Base-by-base conservation (phyloP, 2,113 vertebrate species). In the Hassar affinis region DNA sequence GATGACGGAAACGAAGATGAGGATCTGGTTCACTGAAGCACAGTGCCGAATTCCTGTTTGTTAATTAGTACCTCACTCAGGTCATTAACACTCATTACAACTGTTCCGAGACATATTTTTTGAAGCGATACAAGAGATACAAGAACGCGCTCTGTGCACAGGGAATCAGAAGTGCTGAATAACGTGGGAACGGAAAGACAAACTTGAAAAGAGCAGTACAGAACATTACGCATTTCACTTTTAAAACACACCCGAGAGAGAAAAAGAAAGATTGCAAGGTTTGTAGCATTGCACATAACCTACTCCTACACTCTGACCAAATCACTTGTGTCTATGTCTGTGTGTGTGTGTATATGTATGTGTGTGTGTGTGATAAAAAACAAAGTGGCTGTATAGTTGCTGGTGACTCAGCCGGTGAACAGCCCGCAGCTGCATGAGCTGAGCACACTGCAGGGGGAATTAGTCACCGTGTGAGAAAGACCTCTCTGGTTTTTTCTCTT, bases 301-400 rank as follows among this genome's bases (percentile, higher is more conserved):
- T 72, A 72, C 80, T 81, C 80, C 80, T 52, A 81, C 79, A 81
- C 80, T 81, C 17, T 78, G 75, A 68, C 49, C 64, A 35, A 79
- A 54, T 74, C 83, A 75, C 56, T 64, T 52, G 61, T 57, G 62
- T 80, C 14, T 30, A 38, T 56, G 42, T 57, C 10, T 75, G 15
- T 75, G 66, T 74, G 52, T 72, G 6, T 54, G 82, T 66, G 30
- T 77, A 30, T 68, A 47, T 51, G 66, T 69, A 30, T 64, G 61
- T 64, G 61, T 64, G 62, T 66, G 68, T 72, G 71, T 54, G 74
- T 18, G 49, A 33, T 49, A 49, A 54, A 54, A 76, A 76, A 42
- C 2, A 42, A 42, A 38, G 49, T 68, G 66, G 81, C 42, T 75
- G 77, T 69, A n/a, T 78, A 45, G 77, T 62, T 57, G 78, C 78